phyloP scores from a whole-genome alignment of 2,888 invertebrate genomes.

The Tetropium fuscum region DNA sequence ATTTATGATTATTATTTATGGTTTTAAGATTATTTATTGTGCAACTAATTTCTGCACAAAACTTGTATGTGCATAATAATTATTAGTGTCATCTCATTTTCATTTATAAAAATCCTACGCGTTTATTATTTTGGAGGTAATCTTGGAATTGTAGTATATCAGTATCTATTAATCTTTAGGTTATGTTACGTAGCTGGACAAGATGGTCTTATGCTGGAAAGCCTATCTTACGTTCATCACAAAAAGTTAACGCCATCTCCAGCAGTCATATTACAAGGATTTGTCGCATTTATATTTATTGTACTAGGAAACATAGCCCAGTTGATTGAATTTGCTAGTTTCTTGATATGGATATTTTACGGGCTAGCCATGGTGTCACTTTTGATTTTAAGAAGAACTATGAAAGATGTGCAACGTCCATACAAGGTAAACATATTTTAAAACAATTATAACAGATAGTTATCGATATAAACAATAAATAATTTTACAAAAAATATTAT shows the following conservation, averaged over 20 bases:
- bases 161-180: slow-evolving; percentile 63
- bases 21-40: too few species aligned
- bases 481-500: slow-evolving; percentile 43
- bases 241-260: slow-evolving; percentile 82
- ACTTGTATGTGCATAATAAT: too few species aligned
- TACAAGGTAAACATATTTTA: slow-evolving; percentile 69
- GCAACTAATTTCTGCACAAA: too few species aligned
- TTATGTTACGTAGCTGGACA: slow-evolving; percentile 87
- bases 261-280: slow-evolving; percentile 84
- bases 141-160: too few species aligned
- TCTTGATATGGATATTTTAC: slow-evolving; percentile 90
- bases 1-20: too few species aligned
- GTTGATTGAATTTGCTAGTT: slow-evolving; percentile 87
- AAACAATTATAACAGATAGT: slow-evolving; percentile 3
- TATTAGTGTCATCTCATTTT: too few species aligned
- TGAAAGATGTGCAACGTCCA: slow-evolving; percentile 75
- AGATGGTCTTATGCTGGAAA: slow-evolving; percentile 83
- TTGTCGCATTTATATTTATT: slow-evolving; percentile 79
- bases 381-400: slow-evolving; percentile 78
- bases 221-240: slow-evolving; percentile 83
- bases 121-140: too few species aligned
- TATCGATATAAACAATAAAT: slow-evolving; percentile 5
- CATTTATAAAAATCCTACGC: too few species aligned
- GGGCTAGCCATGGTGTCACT: slow-evolving; percentile 85
- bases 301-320: slow-evolving; percentile 79